Conservation (phyloP, 2,113 vertebrate genomes). For the Haemorhous mexicanus region DNA sequence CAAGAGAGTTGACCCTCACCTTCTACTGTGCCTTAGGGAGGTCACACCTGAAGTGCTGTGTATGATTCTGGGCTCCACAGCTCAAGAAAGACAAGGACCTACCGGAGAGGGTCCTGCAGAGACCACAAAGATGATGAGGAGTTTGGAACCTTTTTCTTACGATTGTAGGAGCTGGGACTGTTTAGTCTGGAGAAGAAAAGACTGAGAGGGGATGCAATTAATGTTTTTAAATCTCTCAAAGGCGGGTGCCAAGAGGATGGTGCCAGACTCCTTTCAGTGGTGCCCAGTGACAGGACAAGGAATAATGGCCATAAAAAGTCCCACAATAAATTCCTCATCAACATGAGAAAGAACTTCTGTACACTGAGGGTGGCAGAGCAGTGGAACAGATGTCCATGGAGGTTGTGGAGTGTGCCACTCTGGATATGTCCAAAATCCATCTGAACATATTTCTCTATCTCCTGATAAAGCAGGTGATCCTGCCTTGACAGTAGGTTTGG, state of each 20-base stretch:
- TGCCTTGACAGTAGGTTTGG: background rate
- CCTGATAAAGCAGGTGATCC: background rate
- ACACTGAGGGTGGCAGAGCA: background rate
- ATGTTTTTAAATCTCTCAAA: background rate
- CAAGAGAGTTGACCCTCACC: background rate
- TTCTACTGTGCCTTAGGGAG: background rate
- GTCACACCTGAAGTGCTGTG: background rate
- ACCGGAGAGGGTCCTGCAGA: background rate
- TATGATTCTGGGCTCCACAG: background rate
- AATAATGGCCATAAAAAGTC: background rate
- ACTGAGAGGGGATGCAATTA: background rate
- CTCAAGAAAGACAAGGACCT: background rate
- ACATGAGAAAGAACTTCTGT: background rate
- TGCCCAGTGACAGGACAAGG: background rate
- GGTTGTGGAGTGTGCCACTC: fast-evolving
- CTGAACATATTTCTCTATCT: background rate
- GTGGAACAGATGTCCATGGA: background rate
- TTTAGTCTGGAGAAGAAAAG: background rate
- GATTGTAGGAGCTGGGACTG: background rate
- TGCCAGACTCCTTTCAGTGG: background rate
- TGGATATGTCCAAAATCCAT: background rate
- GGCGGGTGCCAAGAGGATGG: background rate
- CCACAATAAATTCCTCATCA: background rate
- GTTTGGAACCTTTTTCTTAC: background rate
- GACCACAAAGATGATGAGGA: background rate